phyloP scores from a whole-genome alignment of 2,888 invertebrate genomes.

The Allacma fusca region DNA sequence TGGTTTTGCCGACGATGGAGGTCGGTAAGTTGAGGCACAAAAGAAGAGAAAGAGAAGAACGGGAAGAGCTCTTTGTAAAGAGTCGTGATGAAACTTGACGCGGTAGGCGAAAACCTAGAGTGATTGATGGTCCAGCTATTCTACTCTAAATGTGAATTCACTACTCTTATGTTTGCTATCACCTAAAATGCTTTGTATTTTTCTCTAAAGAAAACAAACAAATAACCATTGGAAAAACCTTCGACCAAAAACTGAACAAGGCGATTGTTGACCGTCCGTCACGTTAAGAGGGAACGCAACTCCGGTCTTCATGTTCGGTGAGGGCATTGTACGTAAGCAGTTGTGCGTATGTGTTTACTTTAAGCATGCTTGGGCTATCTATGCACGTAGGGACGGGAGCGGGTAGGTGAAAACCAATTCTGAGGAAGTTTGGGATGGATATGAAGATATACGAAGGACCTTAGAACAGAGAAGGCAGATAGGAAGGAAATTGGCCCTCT shows the following conservation, averaged over 20 bases:
- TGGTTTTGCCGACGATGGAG: neutral
- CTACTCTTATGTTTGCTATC: constrained; percentile 23
- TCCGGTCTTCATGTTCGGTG: too few relatives aligned
- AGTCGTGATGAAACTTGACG: constrained; percentile 56
- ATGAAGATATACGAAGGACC: neutral
- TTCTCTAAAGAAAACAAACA: constrained; percentile 25
- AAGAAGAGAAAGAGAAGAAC: too few relatives aligned
- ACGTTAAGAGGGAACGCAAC: neutral
- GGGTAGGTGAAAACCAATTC: neutral
- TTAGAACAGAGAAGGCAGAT: constrained; percentile 33
- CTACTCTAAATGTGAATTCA: constrained; percentile 34
- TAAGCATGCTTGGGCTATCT: too few relatives aligned
- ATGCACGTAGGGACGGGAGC: too few relatives aligned
- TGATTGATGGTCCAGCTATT: constrained; percentile 59
- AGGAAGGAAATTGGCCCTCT: constrained; percentile 47
- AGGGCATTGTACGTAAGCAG: too few relatives aligned
- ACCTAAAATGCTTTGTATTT: constrained; percentile 24
- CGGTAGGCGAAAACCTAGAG: constrained; percentile 54
- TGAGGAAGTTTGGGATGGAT: too few relatives aligned
- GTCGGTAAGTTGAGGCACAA: neutral
- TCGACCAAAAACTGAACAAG: constrained; percentile 18
- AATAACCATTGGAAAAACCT: constrained; percentile 27
- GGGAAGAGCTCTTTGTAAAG: constrained; percentile 27
- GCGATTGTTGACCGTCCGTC: constrained; percentile 17
- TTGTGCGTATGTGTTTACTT: too few relatives aligned